phyloP scores from a whole-genome alignment of 2,888 invertebrate genomes.

The Drosophila tanythrix region DNA sequence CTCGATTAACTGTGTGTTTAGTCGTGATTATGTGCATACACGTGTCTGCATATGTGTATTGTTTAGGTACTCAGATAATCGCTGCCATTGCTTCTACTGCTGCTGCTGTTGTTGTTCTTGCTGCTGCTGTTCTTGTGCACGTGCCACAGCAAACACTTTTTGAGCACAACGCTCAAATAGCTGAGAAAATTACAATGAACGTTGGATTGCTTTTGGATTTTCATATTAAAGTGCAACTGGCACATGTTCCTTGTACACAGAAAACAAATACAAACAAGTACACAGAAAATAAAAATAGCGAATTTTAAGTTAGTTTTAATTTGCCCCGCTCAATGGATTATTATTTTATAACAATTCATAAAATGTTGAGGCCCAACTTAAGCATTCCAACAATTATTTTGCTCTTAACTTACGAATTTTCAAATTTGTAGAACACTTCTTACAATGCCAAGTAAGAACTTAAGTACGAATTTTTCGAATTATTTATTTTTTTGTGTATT shows the following conservation, averaged over 20 bases:
- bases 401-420: too few species aligned
- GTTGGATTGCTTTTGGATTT: slow-evolving; percentile 61
- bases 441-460: neutral
- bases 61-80: slow-evolving; percentile 54
- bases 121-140: slow-evolving; percentile 33
- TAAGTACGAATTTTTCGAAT: neutral
- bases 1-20: slow-evolving; percentile 72
- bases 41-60: slow-evolving; percentile 40
- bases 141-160: slow-evolving; percentile 50
- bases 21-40: slow-evolving; percentile 53
- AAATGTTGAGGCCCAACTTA: neutral
- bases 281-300: neutral
- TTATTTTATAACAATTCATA: neutral
- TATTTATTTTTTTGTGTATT: neutral
- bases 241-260: slow-evolving; percentile 22
- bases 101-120: slow-evolving; percentile 8
- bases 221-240: slow-evolving; percentile 54
- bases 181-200: slow-evolving; percentile 68
- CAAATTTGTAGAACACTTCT: neutral
- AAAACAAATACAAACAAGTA: neutral
- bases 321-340: neutral
- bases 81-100: slow-evolving; percentile 17
- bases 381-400: neutral
- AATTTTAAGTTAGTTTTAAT: neutral
- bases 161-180: slow-evolving; percentile 45